A percentile compares a stretch with the other conserved stretches of the same genome.
Evolutionary conservation across 2,888 invertebrate genomes (phyloP).

Genomic region (Melipona bicolor): DNA sequence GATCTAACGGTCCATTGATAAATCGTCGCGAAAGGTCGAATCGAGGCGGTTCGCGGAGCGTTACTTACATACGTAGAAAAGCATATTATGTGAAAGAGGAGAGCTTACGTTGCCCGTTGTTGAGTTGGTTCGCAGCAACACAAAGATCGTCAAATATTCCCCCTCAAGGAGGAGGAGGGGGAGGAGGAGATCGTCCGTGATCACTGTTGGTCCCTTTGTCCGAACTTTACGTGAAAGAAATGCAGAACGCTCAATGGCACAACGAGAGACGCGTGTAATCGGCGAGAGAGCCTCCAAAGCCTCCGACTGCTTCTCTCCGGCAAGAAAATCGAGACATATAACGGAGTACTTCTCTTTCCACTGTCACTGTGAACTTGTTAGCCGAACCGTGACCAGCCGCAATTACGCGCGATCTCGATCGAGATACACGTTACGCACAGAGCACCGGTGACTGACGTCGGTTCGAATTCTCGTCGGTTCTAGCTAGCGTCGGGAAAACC

Average conservation of each 20-base stretch:
- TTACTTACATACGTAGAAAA: neutral
- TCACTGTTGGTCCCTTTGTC: constrained; percentile 27
- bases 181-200: constrained; percentile 18
- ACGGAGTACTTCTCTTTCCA: constrained; percentile 51
- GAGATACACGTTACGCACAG: constrained; percentile 6
- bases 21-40: constrained; percentile 48
- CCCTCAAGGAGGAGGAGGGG: neutral
- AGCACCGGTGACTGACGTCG: neutral
- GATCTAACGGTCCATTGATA: constrained; percentile 69
- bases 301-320: constrained; percentile 16
- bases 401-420: constrained; percentile 32
- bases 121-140: constrained; percentile 24
- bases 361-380: constrained; percentile 63
- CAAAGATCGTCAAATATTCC: constrained; percentile 31
- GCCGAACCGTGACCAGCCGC: constrained; percentile 43
- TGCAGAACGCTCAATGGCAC: constrained; percentile 23
- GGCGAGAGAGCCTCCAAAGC: constrained; percentile 29
- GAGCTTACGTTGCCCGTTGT: constrained; percentile 40
- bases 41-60: constrained; percentile 4
- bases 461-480: constrained; percentile 17
- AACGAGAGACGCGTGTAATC: constrained; percentile 32
- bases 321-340: constrained; percentile 37
- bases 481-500: constrained; percentile 68
- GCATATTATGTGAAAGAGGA: constrained; percentile 15
- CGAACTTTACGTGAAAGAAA: constrained; percentile 31